These are phyloP conservation scores for Himalopsyche phryganea DNA, from an alignment of 1,140 invertebrate species.

Conservation along the genomic window DNA sequence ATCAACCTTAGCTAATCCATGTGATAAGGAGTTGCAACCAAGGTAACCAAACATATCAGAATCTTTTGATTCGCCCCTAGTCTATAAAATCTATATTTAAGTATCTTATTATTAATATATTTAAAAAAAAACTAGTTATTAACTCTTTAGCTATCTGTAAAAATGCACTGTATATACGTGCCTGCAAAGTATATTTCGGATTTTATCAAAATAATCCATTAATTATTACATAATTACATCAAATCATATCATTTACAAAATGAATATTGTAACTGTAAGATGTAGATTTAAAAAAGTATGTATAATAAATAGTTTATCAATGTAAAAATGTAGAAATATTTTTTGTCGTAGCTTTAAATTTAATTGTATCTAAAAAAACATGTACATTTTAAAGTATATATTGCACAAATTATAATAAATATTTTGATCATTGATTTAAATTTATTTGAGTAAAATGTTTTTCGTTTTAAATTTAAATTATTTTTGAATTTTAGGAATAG, in stretches of 20 bases:
- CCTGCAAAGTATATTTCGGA: constrained; percentile 19
- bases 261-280: background rate
- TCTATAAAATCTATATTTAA: background rate
- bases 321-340: no score
- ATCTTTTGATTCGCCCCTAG: constrained; percentile 33
- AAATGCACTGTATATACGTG: constrained; percentile 24
- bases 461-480: no score
- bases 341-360: no score
- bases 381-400: no score
- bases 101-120: background rate
- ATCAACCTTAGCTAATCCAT: constrained; percentile 4
- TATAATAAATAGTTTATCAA: no score
- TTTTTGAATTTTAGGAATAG: no score
- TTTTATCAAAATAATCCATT: background rate
- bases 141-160: constrained; percentile 4
- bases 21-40: constrained; percentile 43
- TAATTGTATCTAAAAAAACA: no score
- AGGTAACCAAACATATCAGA: constrained; percentile 55
- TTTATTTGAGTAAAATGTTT: no score
- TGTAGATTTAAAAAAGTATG: background rate
- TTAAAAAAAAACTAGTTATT: constrained; percentile 1
- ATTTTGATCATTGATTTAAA: no score
- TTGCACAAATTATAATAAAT: no score
- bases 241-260: constrained; percentile 1
- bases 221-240: constrained; percentile 24